Percentiles rank a stretch among this genome's conserved stretches.
These are phyloP conservation scores for Lanistes nyassanus DNA, from an alignment of 1,140 invertebrate species.

Conservation along the genomic window DNA sequence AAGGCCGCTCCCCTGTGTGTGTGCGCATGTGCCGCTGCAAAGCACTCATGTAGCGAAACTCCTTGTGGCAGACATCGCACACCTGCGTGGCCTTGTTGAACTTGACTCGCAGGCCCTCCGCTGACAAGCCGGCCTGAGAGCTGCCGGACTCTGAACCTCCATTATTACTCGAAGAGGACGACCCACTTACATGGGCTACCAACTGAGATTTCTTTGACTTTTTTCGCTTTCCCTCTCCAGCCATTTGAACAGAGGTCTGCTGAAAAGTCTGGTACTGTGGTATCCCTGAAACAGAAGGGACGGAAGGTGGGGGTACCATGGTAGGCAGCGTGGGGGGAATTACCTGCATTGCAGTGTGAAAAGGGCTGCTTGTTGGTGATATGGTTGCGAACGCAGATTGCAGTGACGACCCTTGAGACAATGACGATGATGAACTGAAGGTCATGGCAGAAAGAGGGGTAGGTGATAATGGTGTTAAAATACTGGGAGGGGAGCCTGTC, in stretches of 20 bases:
- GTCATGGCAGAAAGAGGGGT: conserved; percentile 14
- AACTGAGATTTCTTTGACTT: neutral
- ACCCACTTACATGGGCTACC: no score
- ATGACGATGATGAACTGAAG: neutral
- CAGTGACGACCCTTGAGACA: neutral
- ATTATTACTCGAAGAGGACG: no score
- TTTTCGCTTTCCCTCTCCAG: neutral
- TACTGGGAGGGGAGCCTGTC: conserved; percentile 6
- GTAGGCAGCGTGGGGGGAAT: conserved; percentile 20
- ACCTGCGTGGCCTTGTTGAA: neutral
- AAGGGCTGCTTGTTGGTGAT: conserved; percentile 5
- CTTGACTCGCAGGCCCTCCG: conserved; percentile 1
- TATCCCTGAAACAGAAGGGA: neutral
- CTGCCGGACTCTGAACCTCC: neutral
- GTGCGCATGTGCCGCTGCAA: conserved; percentile 24
- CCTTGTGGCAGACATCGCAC: conserved; percentile 21
- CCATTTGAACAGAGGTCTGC: neutral
- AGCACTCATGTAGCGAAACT: conserved; percentile 21
- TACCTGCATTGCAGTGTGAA: neutral
- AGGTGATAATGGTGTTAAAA: conserved; percentile 13
- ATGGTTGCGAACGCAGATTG: conserved; percentile 9
- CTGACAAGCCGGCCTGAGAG: neutral
- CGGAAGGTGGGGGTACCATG: conserved; percentile 21
- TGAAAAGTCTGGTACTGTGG: conserved; percentile 18
- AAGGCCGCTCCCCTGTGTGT: conserved; percentile 21